Evolutionary conservation across 2,113 vertebrate genomes (phyloP), one percentile per base, ranked within the genome.

Genomic region (Aegithalos caudatus): DNA sequence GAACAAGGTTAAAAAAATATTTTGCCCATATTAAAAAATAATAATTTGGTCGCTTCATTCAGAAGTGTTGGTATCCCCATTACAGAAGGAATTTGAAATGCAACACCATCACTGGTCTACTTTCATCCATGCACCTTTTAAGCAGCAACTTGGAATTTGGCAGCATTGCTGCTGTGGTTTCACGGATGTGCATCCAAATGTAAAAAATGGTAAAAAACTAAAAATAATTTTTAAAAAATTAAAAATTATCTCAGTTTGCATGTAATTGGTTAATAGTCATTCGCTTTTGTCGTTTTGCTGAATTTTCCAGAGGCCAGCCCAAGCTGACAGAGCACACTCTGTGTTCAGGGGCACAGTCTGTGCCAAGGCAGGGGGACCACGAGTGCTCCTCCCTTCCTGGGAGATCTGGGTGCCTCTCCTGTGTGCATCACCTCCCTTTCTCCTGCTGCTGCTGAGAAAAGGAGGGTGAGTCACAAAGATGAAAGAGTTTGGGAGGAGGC

Each of bases 1-100:
- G 88, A 80, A 51, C 29, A 93, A 83, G 81, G 87, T 96, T 94
- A 91, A 80, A 79, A 93, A 95, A 94, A 90, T 88, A 88, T 92
- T 96, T 95, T 94, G 42, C 60, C 83, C 31, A 6, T 95, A 62
- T 83, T 95, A 83, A 92, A 94, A 94, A 95, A 92, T 88, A 76
- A 93, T 77, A 80, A 95, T n/a, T 37, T 7, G 4, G 50, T 80
- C 69, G 62, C 88, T 76, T 93, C 76, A 61, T 88, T 93, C 71
- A 62, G 88, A 80, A 86, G 86, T 67, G 56, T 88, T 10, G 2
- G 47, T 73, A 44, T 90, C 67, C 76, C 71, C 27, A 12, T 66
- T 54, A 3, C 35, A 78, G 81, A n/a, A 86, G 56, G 79, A 53
- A 71, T 86, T n/a, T 92, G 82, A 81, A 82, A 86, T 3, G 47